phyloP scores from a whole-genome alignment of 2,797 vertebrate genomes.

The Dipus sagitta region DNA sequence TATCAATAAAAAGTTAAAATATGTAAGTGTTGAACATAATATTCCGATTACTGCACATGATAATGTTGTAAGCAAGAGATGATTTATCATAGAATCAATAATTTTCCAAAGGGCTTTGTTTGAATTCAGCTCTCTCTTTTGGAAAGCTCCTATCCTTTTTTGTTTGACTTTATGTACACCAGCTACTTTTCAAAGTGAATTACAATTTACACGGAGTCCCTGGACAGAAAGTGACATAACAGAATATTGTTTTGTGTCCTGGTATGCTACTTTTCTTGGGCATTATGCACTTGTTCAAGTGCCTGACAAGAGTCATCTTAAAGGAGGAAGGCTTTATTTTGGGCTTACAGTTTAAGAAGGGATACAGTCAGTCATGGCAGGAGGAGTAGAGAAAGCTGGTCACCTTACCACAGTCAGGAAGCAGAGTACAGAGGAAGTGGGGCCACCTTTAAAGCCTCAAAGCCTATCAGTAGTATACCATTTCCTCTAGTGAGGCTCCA shows the following conservation, averaged over 20 bases:
- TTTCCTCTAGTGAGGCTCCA: neutral
- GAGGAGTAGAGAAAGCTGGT: neutral
- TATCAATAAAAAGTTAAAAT: too few species aligned
- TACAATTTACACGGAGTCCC: neutral
- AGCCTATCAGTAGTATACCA: neutral
- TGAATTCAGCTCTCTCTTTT: neutral
- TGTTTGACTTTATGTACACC: neutral
- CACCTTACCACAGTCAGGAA: neutral
- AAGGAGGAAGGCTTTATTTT: neutral
- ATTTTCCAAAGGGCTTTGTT: neutral
- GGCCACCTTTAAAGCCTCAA: too few species aligned
- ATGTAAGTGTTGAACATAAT: too few species aligned
- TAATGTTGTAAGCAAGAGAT: neutral
- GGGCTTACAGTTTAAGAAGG: too few species aligned
- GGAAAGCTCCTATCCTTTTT: neutral
- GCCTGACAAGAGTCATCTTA: neutral
- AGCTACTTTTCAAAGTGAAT: neutral
- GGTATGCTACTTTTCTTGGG: neutral
- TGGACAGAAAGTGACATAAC: neutral
- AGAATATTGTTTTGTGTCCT: neutral
- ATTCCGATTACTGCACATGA: neutral
- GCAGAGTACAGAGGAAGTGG: too few species aligned
- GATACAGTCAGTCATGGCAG: neutral
- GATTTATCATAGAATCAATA: neutral
- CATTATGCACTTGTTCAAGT: neutral